phyloP scores from a whole-genome alignment of 2,113 vertebrate genomes.

The Lepisosteus osseus region DNA sequence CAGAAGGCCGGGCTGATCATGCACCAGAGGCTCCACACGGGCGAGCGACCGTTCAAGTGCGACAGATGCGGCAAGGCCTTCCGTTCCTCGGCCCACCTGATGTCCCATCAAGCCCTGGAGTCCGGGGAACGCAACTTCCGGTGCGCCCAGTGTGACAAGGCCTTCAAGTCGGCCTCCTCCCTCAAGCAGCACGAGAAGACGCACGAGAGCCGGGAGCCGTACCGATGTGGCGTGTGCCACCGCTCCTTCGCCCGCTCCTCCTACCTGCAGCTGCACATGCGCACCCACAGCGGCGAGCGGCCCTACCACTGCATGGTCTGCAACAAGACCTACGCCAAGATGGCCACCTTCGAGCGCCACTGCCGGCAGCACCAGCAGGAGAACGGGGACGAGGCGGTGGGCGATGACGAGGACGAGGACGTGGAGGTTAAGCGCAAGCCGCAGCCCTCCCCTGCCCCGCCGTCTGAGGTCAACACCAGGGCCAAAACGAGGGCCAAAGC shows the following conservation, averaged over 20 bases:
- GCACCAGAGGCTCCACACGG: slow-evolving; percentile 44
- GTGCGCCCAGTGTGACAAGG: slow-evolving; percentile 48
- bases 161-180: slow-evolving; percentile 29
- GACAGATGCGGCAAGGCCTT: slow-evolving; percentile 47
- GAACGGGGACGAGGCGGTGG: slow-evolving; percentile 33
- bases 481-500: slow-evolving; percentile 55
- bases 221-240: slow-evolving; percentile 63
- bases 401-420: slow-evolving; percentile 25
- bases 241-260: slow-evolving; percentile 49
- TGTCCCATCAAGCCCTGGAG: slow-evolving; percentile 50
- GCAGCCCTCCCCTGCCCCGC: slow-evolving; percentile 33
- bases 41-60: slow-evolving; percentile 29
- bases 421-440: slow-evolving; percentile 43
- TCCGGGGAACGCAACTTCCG: slow-evolving; percentile 47
- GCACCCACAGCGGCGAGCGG: slow-evolving; percentile 38
- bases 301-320: slow-evolving; percentile 66
- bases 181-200: slow-evolving; percentile 41
- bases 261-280: slow-evolving; percentile 52
- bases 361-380: slow-evolving; percentile 54
- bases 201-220: slow-evolving; percentile 28
- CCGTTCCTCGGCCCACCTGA: slow-evolving; percentile 56
- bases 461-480: slow-evolving; percentile 58
- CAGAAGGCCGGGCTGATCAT: slow-evolving; percentile 45
- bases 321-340: slow-evolving; percentile 51
- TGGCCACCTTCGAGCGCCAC: slow-evolving; percentile 58